Percentiles rank a stretch among this genome's conserved stretches.
Conservation (phyloP, 2,888 invertebrate genomes). For the Scaptomyza tumidula region DNA sequence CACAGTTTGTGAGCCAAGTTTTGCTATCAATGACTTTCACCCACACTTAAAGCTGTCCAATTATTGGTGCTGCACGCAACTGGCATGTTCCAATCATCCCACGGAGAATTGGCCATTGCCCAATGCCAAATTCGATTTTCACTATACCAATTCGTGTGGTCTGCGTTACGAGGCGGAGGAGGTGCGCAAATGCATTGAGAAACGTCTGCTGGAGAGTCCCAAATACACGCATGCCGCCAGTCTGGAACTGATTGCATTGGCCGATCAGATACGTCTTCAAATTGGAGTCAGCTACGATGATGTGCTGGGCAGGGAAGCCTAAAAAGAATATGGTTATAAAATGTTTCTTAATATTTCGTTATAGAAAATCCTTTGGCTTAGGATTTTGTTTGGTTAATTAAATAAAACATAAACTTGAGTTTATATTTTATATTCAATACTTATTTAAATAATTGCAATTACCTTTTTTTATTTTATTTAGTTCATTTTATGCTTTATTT, state of each 20-base stretch:
- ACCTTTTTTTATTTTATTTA: conserved; percentile 50
- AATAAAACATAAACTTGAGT: not conserved
- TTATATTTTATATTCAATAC: conserved; percentile 70
- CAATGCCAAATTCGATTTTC: conserved; percentile 85
- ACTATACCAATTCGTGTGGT: conserved; percentile 89
- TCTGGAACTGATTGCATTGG: conserved; percentile 87
- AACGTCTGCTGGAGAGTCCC: conserved; percentile 89
- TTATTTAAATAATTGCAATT: conserved; percentile 78
- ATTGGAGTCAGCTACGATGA: conserved; percentile 87
- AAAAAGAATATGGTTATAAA: no score
- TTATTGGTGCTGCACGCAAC: conserved; percentile 79
- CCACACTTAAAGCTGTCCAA: conserved; percentile 85
- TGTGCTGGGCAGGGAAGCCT: conserved; percentile 20
- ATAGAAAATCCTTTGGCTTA: no score
- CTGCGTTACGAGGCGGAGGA: conserved; percentile 91
- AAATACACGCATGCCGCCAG: conserved; percentile 88
- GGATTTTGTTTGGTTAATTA: not conserved
- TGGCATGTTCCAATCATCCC: conserved; percentile 86
- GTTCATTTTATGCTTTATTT: conserved; percentile 32
- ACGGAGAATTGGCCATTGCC: conserved; percentile 88
- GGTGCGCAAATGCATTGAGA: conserved; percentile 88
- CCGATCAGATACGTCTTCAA: conserved; percentile 89
- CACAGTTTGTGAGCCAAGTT: not conserved
- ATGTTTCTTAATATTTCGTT: no score
- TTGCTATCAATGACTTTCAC: not conserved